Evolutionary conservation across 2,888 invertebrate species (phyloP).

Genomic region (Apodemia hepburni): DNA sequence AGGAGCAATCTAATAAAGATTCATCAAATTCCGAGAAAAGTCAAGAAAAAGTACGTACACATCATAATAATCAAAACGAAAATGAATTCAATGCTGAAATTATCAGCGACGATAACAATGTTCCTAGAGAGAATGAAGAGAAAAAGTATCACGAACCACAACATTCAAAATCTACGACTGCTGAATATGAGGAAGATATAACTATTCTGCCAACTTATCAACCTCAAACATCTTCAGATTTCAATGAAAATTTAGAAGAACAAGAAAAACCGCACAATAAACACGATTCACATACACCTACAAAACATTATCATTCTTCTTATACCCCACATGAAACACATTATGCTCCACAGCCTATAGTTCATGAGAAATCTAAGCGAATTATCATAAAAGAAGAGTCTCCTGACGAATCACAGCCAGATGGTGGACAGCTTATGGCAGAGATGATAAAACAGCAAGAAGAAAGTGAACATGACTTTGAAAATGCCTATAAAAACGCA

Average conservation of each 20-base stretch:
- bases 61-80: conserved; percentile 21
- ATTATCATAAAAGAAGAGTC: conserved; percentile 57
- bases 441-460: conserved; percentile 55
- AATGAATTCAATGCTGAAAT: conserved; percentile 24
- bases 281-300: conserved; percentile 30
- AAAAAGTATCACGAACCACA: conserved; percentile 35
- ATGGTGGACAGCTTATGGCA: conserved; percentile 50
- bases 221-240: conserved; percentile 47
- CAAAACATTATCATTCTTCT: conserved; percentile 34
- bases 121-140: neutral
- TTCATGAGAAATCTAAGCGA: conserved; percentile 58
- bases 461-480: conserved; percentile 69
- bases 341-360: conserved; percentile 38
- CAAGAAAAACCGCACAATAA: conserved; percentile 24
- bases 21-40: conserved; percentile 18
- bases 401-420: conserved; percentile 50
- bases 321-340: conserved; percentile 30
- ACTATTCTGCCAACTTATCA: conserved; percentile 42
- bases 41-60: conserved; percentile 11
- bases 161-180: conserved; percentile 41
- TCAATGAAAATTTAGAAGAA: conserved; percentile 52
- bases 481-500: conserved; percentile 65
- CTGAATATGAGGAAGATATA: conserved; percentile 57
- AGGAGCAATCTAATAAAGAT: conserved; percentile 28
- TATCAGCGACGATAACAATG: neutral